phyloP scores from a whole-genome alignment of 2,113 vertebrate species.

The Paralichthys olivaceus region DNA sequence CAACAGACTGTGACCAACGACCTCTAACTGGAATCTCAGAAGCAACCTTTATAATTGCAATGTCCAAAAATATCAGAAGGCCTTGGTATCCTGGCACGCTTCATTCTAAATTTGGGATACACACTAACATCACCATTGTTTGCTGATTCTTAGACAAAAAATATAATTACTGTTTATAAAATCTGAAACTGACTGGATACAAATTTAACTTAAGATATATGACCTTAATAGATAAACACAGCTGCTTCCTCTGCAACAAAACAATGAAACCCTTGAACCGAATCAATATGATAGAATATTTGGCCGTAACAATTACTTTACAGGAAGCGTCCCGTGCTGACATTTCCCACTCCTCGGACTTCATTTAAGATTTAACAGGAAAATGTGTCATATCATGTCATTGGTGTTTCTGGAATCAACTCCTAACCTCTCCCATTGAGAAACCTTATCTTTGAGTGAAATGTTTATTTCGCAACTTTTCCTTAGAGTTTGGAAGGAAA shows the following conservation, averaged over 20 bases:
- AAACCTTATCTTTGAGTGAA: conserved; percentile 61
- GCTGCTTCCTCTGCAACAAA: conserved; percentile 34
- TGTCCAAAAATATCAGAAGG: conserved; percentile 32
- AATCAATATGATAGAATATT: conserved; percentile 34
- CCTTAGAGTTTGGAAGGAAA: conserved; percentile 14
- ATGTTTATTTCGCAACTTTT: conserved; percentile 41
- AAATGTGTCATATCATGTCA: conserved; percentile 39
- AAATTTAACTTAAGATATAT: conserved; percentile 31
- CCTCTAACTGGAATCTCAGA: conserved; percentile 6
- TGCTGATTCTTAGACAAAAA: conserved; percentile 1
- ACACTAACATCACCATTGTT: conserved; percentile 19
- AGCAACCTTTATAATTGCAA: not conserved
- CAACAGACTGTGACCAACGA: conserved; percentile 35
- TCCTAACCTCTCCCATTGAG: conserved; percentile 53
- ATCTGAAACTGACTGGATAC: conserved; percentile 24
- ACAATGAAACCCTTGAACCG: conserved; percentile 50
- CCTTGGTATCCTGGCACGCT: conserved; percentile 10
- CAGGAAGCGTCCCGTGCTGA: conserved; percentile 63
- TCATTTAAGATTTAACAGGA: conserved; percentile 40
- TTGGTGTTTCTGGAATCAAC: conserved; percentile 59
- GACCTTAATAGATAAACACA: conserved; percentile 51
- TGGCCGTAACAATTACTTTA: conserved; percentile 24
- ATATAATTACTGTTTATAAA: conserved; percentile 17
- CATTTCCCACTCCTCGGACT: conserved; percentile 32
- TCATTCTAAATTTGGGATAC: conserved; percentile 20